Evolutionary conservation across 2,888 invertebrate genomes (phyloP).

Genomic region (Cotesia congregata): DNA sequence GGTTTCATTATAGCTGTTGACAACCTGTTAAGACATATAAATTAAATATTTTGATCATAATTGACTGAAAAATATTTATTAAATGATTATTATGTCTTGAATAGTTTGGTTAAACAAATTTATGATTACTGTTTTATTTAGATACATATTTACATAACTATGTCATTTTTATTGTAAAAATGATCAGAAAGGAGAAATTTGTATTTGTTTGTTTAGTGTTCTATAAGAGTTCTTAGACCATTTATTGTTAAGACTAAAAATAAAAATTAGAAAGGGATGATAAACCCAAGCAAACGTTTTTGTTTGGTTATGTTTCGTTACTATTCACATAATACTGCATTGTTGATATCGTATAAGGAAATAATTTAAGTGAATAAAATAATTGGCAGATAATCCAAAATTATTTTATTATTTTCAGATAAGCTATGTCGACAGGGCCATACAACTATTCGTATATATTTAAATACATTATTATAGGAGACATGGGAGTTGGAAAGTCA

Average conservation of each 20-base stretch:
- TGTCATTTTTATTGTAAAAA: too few species aligned
- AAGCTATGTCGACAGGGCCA: conserved; percentile 89
- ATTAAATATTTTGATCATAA: not conserved
- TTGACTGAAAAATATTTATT: not conserved
- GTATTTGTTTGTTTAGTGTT: too few species aligned
- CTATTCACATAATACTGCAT: not conserved
- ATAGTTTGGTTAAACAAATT: too few species aligned
- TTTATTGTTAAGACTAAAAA: too few species aligned
- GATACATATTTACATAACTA: too few species aligned
- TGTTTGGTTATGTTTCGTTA: too few species aligned
- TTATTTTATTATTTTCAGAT: not conserved
- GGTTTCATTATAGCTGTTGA: not conserved
- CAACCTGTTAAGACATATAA: not conserved
- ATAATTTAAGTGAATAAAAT: not conserved
- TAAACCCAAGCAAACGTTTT: too few species aligned
- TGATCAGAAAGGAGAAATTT: too few species aligned
- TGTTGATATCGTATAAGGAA: not conserved
- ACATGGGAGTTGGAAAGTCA: conserved; percentile 99
- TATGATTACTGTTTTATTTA: too few species aligned
- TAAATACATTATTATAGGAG: conserved; percentile 99
- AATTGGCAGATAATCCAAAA: not conserved
- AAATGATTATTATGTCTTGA: not conserved
- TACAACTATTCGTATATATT: conserved; percentile 99
- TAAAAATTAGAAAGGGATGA: too few species aligned
- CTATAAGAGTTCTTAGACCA: too few species aligned